A percentile compares a stretch with the other conserved stretches of the same genome.
Evolutionary conservation across 1,140 invertebrate genomes (phyloP).

Genomic region (Pachyrhynchus sulphureomaculatus): DNA sequence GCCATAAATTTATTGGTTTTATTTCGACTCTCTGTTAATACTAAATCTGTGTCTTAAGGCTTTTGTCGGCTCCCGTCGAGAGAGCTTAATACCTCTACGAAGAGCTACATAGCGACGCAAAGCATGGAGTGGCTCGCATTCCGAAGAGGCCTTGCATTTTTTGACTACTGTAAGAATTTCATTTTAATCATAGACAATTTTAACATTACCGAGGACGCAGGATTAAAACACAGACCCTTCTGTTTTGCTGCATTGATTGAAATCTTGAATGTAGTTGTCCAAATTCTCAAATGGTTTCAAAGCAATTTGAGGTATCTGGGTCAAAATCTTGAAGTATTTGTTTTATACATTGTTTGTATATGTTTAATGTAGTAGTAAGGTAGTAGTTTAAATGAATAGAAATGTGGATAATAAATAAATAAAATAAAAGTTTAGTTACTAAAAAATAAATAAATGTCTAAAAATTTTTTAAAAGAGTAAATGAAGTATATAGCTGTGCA

Average conservation of each 20-base stretch:
- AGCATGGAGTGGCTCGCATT: slow-evolving; percentile 32
- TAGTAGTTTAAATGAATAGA: too few species aligned
- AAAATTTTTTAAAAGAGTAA: too few species aligned
- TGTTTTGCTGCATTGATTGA: too few species aligned
- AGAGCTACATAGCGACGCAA: slow-evolving; percentile 30
- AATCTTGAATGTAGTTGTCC: too few species aligned
- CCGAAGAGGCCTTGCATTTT: slow-evolving; percentile 44
- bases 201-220: slow-evolving; percentile 13
- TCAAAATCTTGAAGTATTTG: neutral
- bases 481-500: too few species aligned
- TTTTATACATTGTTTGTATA: too few species aligned
- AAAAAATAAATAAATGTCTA: too few species aligned
- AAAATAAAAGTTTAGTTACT: too few species aligned
- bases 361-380: too few species aligned
- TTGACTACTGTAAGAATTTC: slow-evolving; percentile 51
- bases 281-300: neutral
- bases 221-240: too few species aligned
- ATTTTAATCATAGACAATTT: slow-evolving; percentile 48
- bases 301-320: neutral
- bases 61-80: slow-evolving; percentile 45
- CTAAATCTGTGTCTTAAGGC: slow-evolving; percentile 49
- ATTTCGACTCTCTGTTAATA: slow-evolving; percentile 46
- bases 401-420: too few species aligned
- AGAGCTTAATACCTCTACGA: slow-evolving; percentile 8
- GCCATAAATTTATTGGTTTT: slow-evolving; percentile 48